Base-by-base conservation (phyloP, 2,888 invertebrate genomes). In the Ophonus ardosiacus region DNA sequence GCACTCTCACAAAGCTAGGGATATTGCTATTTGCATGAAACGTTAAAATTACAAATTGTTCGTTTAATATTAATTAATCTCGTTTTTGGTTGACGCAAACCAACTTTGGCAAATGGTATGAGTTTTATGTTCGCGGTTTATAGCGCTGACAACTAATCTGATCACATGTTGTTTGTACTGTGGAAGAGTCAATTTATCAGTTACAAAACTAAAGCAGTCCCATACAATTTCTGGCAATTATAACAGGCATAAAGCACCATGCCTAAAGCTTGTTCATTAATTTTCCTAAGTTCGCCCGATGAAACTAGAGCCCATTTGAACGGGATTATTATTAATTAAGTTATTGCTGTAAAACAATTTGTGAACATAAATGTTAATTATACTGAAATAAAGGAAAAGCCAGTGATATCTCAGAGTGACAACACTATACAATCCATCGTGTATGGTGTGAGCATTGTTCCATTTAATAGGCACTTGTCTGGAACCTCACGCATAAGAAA, bases 331-430 rank as follows among this genome's bases (percentile, higher is more conserved):
- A 15, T 74, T 40, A 74, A 74, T 74, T 43, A 43, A 74, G 18
- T 74, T 43, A 74, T 74, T 74, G 43, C 71, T 74, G 71, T 74
- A 74, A 63, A 74, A 74, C 71, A 74, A 74, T 74, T 74, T 74
- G 71, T 18, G 40, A 74, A 74, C 68, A 40, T 38, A 68, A 65
- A 59, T 15, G 59, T n/a, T 21, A 63, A 63, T 63, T 63, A 63
- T 63, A 13, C 63, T 13, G 13, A 63, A 17, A 61, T 61, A 61
- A 51, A 51, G 6, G 43, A 51, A 51, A 51, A 51, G 43, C 43
- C 7, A 13, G 43, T 13, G 10, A 51, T 51, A 8, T 51, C 13
- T 51, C 43, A 51, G 31, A 31, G 31, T 5, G 5, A 31, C 5
- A 31, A 5, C 31, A 31, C 31, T 21, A 21, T 21, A 21, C 21